A percentile compares a stretch with the other conserved stretches of the same genome.
phyloP scores from a whole-genome alignment of 2,888 invertebrate genomes.

The Lasioglossum lativentre region DNA sequence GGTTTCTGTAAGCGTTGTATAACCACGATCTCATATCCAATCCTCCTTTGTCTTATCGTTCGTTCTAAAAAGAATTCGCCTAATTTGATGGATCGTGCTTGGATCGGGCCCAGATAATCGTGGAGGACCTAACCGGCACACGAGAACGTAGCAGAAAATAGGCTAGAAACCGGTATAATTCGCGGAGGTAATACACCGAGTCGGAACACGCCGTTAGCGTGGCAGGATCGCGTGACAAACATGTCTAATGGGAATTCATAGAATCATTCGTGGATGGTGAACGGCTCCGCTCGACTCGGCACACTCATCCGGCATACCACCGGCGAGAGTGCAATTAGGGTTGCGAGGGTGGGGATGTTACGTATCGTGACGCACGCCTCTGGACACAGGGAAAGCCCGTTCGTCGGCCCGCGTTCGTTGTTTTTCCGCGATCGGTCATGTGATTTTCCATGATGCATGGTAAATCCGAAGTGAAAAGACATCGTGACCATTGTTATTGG shows the following conservation, averaged over 20 bases:
- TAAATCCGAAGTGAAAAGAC: background rate
- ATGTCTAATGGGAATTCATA: constrained; percentile 59
- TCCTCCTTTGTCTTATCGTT: background rate
- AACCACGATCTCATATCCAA: background rate
- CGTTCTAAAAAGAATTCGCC: background rate
- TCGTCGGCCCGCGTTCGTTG: constrained; percentile 2
- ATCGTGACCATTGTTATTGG: background rate
- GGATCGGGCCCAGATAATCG: constrained; percentile 13
- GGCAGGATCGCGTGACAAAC: constrained; percentile 63
- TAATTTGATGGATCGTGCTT: background rate
- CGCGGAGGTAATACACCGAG: constrained; percentile 41
- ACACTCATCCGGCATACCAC: constrained; percentile 42
- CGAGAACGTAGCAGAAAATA: constrained; percentile 27
- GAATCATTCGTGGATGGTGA: constrained; percentile 59
- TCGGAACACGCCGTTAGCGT: constrained; percentile 48
- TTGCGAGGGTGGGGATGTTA: background rate
- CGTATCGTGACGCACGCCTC: constrained; percentile 32
- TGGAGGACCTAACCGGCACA: background rate
- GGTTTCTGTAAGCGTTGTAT: background rate
- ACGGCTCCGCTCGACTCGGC: constrained; percentile 29
- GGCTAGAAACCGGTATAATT: constrained; percentile 38
- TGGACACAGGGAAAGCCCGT: background rate
- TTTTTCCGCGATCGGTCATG: background rate
- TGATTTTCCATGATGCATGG: background rate
- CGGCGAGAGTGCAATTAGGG: constrained; percentile 56